Percentiles rank a stretch among this genome's conserved stretches.
Evolutionary conservation across 37 sponge, comb jelly and placozoan species (phyloP).

Genomic region (Halichondria panicea): DNA sequence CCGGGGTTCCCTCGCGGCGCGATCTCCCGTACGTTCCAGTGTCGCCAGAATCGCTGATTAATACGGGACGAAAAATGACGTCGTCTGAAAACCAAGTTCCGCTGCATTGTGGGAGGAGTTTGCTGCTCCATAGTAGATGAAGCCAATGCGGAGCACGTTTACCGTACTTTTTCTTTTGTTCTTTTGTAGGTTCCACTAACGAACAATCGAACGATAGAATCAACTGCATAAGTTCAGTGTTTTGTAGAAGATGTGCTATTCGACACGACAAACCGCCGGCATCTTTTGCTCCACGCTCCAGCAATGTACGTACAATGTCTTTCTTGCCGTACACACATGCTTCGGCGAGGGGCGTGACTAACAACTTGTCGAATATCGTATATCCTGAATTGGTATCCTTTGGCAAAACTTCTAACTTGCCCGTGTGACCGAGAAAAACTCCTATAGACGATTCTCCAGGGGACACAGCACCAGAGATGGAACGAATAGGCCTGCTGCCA

Average conservation of each 20-base stretch:
- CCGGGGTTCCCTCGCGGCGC: not conserved
- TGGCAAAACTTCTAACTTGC: not conserved
- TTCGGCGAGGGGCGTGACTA: constrained; percentile 64
- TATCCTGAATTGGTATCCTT: not conserved
- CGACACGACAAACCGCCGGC: constrained; percentile 33
- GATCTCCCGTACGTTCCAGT: not conserved
- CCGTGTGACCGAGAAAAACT: constrained; percentile 3
- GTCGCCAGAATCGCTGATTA: not conserved
- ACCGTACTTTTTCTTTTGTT: not conserved
- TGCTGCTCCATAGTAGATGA: constrained; percentile 48
- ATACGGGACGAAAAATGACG: not conserved
- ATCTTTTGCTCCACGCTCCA: constrained; percentile 51
- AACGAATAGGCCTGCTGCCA: too few relatives aligned
- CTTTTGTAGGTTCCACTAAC: not conserved
- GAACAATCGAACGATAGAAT: constrained; percentile 42
- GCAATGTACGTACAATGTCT: constrained; percentile 15
- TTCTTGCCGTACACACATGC: constrained; percentile 40
- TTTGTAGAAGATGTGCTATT: constrained; percentile 26
- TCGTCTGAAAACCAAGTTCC: constrained; percentile 38
- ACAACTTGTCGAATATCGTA: constrained; percentile 27
- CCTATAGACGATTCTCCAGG: not conserved
- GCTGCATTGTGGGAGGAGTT: constrained; percentile 9
- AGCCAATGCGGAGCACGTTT: not conserved
- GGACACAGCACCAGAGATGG: not conserved
- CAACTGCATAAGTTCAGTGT: constrained; percentile 4